Evolutionary conservation across 2,888 invertebrate genomes (phyloP), one percentile per base, ranked within the genome.

Genomic region (Drosophila fulvimacula): DNA sequence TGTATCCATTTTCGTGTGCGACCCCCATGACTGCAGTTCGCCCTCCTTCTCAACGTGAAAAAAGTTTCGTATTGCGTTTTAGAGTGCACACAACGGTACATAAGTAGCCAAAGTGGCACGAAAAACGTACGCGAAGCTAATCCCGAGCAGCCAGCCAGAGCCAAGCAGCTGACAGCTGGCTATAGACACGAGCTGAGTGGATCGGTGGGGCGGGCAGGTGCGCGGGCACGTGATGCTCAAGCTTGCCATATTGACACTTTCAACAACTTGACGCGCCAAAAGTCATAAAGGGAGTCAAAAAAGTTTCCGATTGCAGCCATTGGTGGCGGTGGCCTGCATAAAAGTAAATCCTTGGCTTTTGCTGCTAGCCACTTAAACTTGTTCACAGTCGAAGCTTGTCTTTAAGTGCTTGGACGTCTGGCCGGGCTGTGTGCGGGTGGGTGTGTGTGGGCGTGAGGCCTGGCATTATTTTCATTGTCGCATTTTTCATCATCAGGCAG

Each of bases 341-440:
- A 82, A 87, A 86, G 73, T 86, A 90, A 90, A 90, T 90, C 90
- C 88, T 73, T 75, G 88, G 88, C 88, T 86, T 89, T 86, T 76
- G 82, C 39, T 27, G 84, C 81, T 80, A 79, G 89, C 90, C 90
- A 90, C 90, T 90, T 90, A 88, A 90, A 90, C 89, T 90, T 90
- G 88, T 88, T 90, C 88, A 82, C 90, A 90, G 69, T 52, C 74
- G 73, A 79, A 87, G 69, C 76, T 68, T 64, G 52, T 68, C 81
- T 82, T 81, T 82, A 85, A 85, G 85, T 85, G 81, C 73, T 76
- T 73, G 56, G 69, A 82, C 76, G 80, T 80, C 83, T 72, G 71
- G 48, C 32, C 30, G 13, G n/a, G 32, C 30, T 42, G 52, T 55
- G 44, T 68, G 44, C 53, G 65, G 48, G 15, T 13, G 27, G 1